A percentile compares a stretch with the other conserved stretches of the same genome.
These are phyloP conservation scores for Melopsittacus undulatus DNA, from an alignment of 2,797 vertebrate genomes.

Conservation along the genomic window DNA sequence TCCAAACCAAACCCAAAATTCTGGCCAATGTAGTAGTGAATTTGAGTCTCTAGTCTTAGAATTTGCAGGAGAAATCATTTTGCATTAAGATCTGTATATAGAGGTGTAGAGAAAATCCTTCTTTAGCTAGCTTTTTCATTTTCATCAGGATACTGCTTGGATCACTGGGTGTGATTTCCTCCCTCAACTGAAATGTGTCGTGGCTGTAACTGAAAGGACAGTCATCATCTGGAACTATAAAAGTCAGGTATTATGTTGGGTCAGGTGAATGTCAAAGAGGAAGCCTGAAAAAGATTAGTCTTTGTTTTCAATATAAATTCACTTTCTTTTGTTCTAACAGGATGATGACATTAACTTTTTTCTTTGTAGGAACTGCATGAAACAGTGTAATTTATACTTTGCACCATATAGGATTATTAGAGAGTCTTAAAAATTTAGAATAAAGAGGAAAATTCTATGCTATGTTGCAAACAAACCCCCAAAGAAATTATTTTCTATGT, in stretches of 20 bases:
- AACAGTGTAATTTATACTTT: neutral
- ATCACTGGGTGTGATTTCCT: slow-evolving; percentile 78
- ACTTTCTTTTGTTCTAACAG: neutral
- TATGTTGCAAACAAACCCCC: neutral
- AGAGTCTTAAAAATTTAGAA: neutral
- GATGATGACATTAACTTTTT: neutral
- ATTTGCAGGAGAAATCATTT: neutral
- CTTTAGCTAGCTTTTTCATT: neutral
- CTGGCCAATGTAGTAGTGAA: neutral
- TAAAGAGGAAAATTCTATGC: neutral
- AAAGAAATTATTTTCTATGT: neutral
- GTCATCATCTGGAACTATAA: slow-evolving; percentile 79
- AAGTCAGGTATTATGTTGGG: slow-evolving; percentile 59
- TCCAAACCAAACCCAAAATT: neutral
- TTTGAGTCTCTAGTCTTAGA: neutral
- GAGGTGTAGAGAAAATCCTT: neutral
- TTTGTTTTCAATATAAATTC: neutral
- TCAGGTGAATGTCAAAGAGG: neutral
- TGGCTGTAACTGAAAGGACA: slow-evolving; percentile 75
- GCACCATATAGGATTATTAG: neutral
- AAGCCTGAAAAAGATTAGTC: neutral
- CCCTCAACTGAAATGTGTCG: slow-evolving; percentile 68
- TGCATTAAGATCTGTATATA: neutral
- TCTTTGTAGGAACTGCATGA: neutral
- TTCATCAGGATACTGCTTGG: slow-evolving; percentile 73